Conservation (phyloP, 1,140 invertebrate genomes). For the Drosophila paulistorum region DNA sequence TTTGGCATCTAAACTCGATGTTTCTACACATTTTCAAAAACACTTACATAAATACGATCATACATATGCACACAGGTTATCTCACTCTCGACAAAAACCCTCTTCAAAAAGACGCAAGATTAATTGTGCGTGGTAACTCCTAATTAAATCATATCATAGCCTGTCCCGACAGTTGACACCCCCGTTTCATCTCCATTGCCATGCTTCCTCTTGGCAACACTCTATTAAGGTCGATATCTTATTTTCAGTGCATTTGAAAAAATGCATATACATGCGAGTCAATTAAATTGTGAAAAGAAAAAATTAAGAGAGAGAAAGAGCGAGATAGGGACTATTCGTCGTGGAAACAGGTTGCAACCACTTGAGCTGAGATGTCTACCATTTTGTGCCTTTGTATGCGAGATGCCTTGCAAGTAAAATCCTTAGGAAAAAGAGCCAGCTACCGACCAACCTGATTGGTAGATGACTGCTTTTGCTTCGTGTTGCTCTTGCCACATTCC, state of each 20-base stretch:
- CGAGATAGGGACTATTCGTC: slow-evolving; percentile 6
- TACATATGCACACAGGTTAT: neutral
- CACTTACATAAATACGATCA: too few species aligned
- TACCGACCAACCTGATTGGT: slow-evolving; percentile 75
- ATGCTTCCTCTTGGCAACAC: slow-evolving; percentile 55
- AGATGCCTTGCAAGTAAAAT: slow-evolving; percentile 63
- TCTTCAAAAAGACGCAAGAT: slow-evolving; percentile 56
- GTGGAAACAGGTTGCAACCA: slow-evolving; percentile 62
- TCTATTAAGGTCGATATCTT: slow-evolving; percentile 62
- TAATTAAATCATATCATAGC: slow-evolving; percentile 78
- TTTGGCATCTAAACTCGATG: too few species aligned
- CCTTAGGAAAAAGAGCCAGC: slow-evolving; percentile 71
- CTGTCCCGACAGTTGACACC: slow-evolving; percentile 32
- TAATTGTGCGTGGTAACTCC: slow-evolving; percentile 75
- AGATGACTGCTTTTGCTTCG: slow-evolving; percentile 64
- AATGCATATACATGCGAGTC: slow-evolving; percentile 78
- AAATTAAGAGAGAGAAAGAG: neutral
- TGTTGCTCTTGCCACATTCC: slow-evolving; percentile 41
- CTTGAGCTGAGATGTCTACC: slow-evolving; percentile 70
- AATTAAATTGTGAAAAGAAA: slow-evolving; percentile 51
- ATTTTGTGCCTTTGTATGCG: slow-evolving; percentile 56
- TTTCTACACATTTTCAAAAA: too few species aligned
- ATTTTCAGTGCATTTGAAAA: slow-evolving; percentile 67
- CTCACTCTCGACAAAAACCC: slow-evolving; percentile 20
- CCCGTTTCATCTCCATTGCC: neutral